These are phyloP conservation scores for Brachymystax lenok DNA, from an alignment of 2,797 vertebrate species.

Conservation along the genomic window DNA sequence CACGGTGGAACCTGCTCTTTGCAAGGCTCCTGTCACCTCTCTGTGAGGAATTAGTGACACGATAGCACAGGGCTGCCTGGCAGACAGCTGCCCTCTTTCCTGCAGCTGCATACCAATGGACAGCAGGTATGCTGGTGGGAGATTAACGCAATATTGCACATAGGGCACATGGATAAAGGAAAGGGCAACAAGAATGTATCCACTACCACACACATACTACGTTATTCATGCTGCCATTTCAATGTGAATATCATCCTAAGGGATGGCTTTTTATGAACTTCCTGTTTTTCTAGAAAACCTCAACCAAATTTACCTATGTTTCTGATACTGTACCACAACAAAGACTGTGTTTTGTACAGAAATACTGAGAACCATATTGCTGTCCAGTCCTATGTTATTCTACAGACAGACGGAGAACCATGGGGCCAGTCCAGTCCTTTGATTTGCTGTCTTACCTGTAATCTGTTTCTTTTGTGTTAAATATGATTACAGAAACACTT, in stretches of 20 bases:
- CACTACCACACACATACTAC: not conserved
- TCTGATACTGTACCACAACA: not conserved
- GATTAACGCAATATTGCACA: not conserved
- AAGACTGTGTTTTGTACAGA: too few relatives aligned
- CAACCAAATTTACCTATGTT: not conserved
- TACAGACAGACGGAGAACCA: not conserved
- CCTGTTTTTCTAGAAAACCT: not conserved
- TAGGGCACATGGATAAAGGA: not conserved
- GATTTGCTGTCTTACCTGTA: not conserved
- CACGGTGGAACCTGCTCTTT: not conserved
- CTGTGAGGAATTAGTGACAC: not conserved
- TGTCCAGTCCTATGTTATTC: not conserved
- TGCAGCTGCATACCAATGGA: not conserved
- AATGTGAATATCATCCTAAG: not conserved
- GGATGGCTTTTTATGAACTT: not conserved
- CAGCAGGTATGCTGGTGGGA: not conserved
- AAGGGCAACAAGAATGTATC: not conserved
- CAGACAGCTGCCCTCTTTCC: not conserved
- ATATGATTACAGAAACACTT: conserved; percentile 80
- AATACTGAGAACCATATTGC: too few relatives aligned
- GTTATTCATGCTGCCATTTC: not conserved
- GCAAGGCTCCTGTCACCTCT: not conserved
- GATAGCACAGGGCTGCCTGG: not conserved
- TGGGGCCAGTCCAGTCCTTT: not conserved
- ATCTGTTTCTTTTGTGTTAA: conserved; percentile 4